Percentiles rank a stretch among this genome's conserved stretches.
Conservation (phyloP, 2,113 vertebrate genomes). For the Egretta garzetta region DNA sequence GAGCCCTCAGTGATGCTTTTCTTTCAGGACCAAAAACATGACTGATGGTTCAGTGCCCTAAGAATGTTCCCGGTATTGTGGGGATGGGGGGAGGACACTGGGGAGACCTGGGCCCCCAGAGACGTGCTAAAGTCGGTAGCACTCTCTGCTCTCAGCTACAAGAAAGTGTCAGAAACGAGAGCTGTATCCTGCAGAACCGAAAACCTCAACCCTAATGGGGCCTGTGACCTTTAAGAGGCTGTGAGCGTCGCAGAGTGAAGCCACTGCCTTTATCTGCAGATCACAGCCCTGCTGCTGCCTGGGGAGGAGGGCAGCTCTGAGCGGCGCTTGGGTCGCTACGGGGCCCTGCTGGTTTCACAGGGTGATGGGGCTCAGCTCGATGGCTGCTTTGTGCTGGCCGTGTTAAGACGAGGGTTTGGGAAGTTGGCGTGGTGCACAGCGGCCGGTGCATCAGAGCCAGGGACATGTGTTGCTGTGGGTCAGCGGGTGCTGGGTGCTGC, state of each 20-base stretch:
- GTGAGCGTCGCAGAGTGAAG: fast-evolving
- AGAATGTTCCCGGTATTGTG: fast-evolving
- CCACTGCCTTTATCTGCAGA: background rate
- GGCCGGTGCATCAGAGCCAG: fast-evolving
- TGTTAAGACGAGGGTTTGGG: background rate
- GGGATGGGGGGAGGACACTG: too few relatives aligned
- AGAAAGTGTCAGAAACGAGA: background rate
- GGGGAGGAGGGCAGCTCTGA: background rate
- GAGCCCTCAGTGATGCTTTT: background rate
- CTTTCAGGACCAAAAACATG: fast-evolving
- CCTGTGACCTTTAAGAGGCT: background rate
- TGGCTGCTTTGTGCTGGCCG: fast-evolving
- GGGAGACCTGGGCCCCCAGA: background rate
- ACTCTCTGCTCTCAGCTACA: background rate
- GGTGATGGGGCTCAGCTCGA: background rate
- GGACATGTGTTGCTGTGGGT: background rate
- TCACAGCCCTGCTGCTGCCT: background rate
- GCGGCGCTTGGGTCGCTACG: fast-evolving
- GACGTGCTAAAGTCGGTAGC: background rate
- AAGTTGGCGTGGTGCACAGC: background rate
- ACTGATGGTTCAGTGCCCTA: background rate
- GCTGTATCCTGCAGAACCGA: background rate
- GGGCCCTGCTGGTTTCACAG: background rate
- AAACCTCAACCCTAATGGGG: background rate
- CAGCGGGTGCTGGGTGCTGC: background rate